phyloP scores from a whole-genome alignment of 2,888 invertebrate species.

The Machimus rusticus region DNA sequence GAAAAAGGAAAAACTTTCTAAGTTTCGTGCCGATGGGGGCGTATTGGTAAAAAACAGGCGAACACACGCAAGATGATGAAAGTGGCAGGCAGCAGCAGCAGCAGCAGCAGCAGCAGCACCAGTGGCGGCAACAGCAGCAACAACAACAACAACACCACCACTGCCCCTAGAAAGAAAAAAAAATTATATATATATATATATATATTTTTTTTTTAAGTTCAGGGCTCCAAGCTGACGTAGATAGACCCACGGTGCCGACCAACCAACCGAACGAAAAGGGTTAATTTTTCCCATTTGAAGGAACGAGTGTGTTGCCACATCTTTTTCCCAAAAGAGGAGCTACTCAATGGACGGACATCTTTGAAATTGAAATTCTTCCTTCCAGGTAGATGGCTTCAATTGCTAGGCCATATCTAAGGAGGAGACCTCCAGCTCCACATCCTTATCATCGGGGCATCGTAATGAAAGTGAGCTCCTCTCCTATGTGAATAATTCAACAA shows the following conservation, averaged over 20 bases:
- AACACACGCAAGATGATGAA: conserved; percentile 21
- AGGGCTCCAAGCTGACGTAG: conserved; percentile 41
- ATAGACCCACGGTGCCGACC: conserved; percentile 27
- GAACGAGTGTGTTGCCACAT: conserved; percentile 32
- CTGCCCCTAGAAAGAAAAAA: neutral
- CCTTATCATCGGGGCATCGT: conserved; percentile 35
- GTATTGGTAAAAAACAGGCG: conserved; percentile 36
- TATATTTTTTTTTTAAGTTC: conserved; percentile 16
- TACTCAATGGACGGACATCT: conserved; percentile 44
- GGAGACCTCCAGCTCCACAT: conserved; percentile 17
- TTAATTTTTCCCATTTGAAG: conserved; percentile 35
- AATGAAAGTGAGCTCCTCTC: conserved; percentile 40
- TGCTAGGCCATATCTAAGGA: conserved; percentile 29
- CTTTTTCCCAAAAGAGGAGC: conserved; percentile 4
- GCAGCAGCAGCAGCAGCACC: neutral
- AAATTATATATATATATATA: neutral
- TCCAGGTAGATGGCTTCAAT: conserved; percentile 45
- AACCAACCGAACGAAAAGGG: conserved; percentile 36
- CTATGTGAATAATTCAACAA: conserved; percentile 46
- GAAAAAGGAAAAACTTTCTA: conserved; percentile 30
- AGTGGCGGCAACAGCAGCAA: neutral
- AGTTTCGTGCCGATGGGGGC: conserved; percentile 20
- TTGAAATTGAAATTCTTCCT: conserved; percentile 48
- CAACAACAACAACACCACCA: neutral
- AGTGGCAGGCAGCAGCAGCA: neutral